Evolutionary conservation across 2,888 invertebrate genomes (phyloP).

Genomic region (Mellilla xanthometata): DNA sequence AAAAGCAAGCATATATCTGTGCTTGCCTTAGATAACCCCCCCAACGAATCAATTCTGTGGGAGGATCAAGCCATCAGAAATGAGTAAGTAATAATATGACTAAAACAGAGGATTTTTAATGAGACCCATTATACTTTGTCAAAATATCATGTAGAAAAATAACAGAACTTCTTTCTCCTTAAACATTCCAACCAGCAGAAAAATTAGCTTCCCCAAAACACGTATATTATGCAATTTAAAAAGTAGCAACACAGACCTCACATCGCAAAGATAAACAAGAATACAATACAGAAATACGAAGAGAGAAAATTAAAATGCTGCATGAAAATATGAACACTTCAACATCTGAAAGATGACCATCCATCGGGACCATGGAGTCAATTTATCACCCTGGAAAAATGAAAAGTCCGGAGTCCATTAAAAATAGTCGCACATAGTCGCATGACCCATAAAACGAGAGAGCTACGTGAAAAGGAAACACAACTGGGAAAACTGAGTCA

Average conservation of each 20-base stretch:
- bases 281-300: constrained; percentile 20
- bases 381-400: constrained; percentile 78
- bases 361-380: constrained; percentile 74
- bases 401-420: constrained; percentile 76
- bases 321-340: constrained; percentile 54
- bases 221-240: no score
- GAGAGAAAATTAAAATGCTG: constrained; percentile 37
- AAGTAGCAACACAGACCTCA: not conserved
- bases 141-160: no score
- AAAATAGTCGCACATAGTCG: constrained; percentile 80
- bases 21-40: no score
- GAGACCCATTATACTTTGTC: no score
- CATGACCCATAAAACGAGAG: constrained; percentile 81
- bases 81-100: no score
- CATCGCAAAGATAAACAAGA: constrained; percentile 7
- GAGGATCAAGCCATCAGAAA: no score
- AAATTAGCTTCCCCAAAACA: no score
- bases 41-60: no score
- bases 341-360: constrained; percentile 66
- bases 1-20: no score
- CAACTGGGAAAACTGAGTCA: constrained; percentile 66
- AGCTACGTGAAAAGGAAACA: constrained; percentile 75
- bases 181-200: no score
- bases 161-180: no score
- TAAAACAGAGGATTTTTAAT: no score